Percentiles rank a stretch among this genome's conserved stretches.
phyloP scores from a whole-genome alignment of 1,140 invertebrate species.

The Apis cerana region DNA sequence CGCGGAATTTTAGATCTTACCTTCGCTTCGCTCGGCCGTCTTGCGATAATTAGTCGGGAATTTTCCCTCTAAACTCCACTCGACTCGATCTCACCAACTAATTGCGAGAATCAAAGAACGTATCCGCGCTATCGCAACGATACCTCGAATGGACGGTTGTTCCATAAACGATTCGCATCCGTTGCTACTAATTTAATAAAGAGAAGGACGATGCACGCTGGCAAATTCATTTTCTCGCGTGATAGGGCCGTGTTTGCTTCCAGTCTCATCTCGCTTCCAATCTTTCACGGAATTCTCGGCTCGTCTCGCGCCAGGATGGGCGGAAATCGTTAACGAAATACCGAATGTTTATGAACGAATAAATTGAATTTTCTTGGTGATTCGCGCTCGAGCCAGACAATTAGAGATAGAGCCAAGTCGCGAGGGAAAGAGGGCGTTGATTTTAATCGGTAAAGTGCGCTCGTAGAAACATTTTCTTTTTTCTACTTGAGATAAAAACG shows the following conservation, averaged over 20 bases:
- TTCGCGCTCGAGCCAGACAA: constrained; percentile 15
- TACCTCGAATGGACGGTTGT: too few relatives aligned
- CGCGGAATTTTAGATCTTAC: too few relatives aligned
- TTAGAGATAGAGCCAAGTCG: constrained; percentile 29
- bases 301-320: not conserved
- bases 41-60: too few relatives aligned
- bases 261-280: not conserved
- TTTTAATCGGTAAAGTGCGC: constrained; percentile 56
- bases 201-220: not conserved
- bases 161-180: not conserved
- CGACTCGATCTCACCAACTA: too few relatives aligned
- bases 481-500: too few relatives aligned
- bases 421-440: constrained; percentile 29
- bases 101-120: too few relatives aligned
- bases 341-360: constrained; percentile 26
- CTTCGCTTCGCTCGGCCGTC: too few relatives aligned
- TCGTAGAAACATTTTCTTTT: too few relatives aligned
- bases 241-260: not conserved
- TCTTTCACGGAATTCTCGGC: not conserved
- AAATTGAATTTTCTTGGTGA: constrained; percentile 8
- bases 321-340: constrained; percentile 36
- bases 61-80: too few relatives aligned
- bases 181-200: not conserved
- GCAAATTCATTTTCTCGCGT: constrained; percentile 15
- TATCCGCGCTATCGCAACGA: too few relatives aligned